Percentiles rank a stretch among this genome's conserved stretches.
Evolutionary conservation across 2,797 vertebrate genomes (phyloP).

Genomic region (Scyliorhinus canicula): DNA sequence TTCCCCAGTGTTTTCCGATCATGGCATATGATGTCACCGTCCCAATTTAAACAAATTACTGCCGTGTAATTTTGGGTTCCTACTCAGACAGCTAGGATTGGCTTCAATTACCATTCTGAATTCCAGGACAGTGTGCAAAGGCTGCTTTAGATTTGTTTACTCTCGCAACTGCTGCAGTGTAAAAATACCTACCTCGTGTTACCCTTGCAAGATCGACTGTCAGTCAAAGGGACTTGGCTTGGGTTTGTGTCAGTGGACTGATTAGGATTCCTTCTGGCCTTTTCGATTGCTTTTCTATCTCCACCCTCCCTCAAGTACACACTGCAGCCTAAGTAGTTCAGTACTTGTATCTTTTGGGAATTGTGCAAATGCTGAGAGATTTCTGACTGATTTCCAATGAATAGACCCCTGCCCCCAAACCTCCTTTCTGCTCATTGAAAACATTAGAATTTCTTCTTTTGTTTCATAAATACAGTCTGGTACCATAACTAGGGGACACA

Average conservation of each 20-base stretch:
- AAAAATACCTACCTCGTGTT: constrained; percentile 1
- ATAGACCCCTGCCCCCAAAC: background rate
- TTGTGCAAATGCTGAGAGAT: background rate
- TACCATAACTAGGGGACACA: no score
- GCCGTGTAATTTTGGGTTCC: background rate
- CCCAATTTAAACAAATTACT: background rate
- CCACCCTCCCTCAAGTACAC: background rate
- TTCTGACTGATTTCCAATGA: background rate
- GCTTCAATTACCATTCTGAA: background rate
- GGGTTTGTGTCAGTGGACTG: background rate
- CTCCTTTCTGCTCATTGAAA: background rate
- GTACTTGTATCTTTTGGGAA: background rate
- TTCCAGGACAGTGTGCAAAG: background rate
- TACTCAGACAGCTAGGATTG: background rate
- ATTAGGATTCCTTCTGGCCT: background rate
- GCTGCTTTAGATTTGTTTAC: background rate
- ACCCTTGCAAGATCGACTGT: background rate
- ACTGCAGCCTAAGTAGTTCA: background rate
- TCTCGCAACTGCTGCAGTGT: background rate
- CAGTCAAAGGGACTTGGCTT: background rate
- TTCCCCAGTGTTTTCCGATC: background rate
- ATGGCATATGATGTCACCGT: background rate
- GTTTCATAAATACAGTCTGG: background rate
- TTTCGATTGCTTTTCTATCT: background rate
- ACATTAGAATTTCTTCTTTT: background rate